These are phyloP conservation scores for Vombatus ursinus DNA, from an alignment of 2,113 vertebrate species.

Conservation along the genomic window DNA sequence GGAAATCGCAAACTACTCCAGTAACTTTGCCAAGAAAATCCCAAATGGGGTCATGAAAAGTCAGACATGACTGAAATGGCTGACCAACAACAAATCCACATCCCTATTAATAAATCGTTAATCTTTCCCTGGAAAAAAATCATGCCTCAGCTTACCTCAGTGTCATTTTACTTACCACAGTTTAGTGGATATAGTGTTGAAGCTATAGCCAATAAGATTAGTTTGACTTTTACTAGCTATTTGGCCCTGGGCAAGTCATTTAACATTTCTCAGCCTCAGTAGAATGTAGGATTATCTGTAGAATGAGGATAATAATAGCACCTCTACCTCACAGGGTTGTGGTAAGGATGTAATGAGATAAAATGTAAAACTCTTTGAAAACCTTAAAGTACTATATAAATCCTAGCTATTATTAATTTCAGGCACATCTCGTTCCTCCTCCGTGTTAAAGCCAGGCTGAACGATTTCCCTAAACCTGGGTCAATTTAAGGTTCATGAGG, in stretches of 20 bases:
- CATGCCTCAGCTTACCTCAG: too few species aligned
- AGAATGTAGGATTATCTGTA: too few species aligned
- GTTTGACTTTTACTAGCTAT: background rate
- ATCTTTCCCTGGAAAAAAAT: too few species aligned
- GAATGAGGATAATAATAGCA: background rate
- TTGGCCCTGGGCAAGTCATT: background rate
- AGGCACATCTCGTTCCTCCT: slow-evolving; percentile 29
- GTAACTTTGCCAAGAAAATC: too few species aligned
- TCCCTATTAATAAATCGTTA: too few species aligned
- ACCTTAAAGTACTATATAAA: background rate
- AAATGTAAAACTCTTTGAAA: background rate
- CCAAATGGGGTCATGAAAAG: too few species aligned
- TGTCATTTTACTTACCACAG: too few species aligned
- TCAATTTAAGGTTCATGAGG: background rate
- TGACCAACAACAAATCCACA: too few species aligned
- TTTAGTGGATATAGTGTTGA: background rate
- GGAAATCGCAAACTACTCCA: background rate
- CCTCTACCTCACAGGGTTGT: background rate
- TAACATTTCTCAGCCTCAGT: background rate
- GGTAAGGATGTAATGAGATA: background rate
- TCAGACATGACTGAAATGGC: too few species aligned
- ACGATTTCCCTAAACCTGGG: background rate
- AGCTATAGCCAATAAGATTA: background rate
- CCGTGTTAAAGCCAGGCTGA: background rate
- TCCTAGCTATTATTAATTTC: background rate